These are phyloP conservation scores for Sericinus montela DNA, from an alignment of 2,888 invertebrate genomes.

Conservation along the genomic window DNA sequence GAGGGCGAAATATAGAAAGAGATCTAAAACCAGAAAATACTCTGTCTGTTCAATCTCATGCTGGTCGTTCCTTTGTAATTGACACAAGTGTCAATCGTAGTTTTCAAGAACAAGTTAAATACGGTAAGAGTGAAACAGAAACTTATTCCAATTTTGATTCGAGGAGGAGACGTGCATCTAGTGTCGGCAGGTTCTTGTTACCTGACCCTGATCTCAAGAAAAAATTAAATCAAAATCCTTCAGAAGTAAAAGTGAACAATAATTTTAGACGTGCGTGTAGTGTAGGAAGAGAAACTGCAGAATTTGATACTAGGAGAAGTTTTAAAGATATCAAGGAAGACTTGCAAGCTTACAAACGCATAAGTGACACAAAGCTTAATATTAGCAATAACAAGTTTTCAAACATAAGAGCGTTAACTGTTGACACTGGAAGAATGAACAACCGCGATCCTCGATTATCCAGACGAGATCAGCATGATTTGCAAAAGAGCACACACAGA, in stretches of 20 bases:
- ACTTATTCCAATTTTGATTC: constrained; percentile 35
- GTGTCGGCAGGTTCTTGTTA: constrained; percentile 53
- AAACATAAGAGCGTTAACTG: constrained; percentile 4
- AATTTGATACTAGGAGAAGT: constrained; percentile 32
- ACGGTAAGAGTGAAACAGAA: constrained; percentile 6
- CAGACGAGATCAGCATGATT: constrained; percentile 7
- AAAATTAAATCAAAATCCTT: constrained; percentile 8
- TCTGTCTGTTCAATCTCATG: constrained; percentile 41
- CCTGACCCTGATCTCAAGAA: constrained; percentile 22
- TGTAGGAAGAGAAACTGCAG: constrained; percentile 46
- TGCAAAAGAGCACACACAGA: constrained; percentile 1
- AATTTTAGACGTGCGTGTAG: constrained; percentile 53
- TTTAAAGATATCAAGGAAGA: constrained; percentile 62
- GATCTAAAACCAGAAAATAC: constrained; percentile 28
- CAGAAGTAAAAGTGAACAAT: constrained; percentile 23
- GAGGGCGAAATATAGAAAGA: constrained; percentile 21
- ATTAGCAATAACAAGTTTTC: not conserved
- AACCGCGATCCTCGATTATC: constrained; percentile 17
- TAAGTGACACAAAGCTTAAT: constrained; percentile 20
- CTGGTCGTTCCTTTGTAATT: constrained; percentile 53
- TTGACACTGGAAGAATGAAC: constrained; percentile 19
- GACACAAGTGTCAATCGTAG: constrained; percentile 60
- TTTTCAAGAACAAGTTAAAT: constrained; percentile 46
- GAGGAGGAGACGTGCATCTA: constrained; percentile 54
- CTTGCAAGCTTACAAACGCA: constrained; percentile 45